A percentile compares a stretch with the other conserved stretches of the same genome.
Evolutionary conservation across 2,113 vertebrate species (phyloP).

Genomic region (Zonotrichia leucophrys): DNA sequence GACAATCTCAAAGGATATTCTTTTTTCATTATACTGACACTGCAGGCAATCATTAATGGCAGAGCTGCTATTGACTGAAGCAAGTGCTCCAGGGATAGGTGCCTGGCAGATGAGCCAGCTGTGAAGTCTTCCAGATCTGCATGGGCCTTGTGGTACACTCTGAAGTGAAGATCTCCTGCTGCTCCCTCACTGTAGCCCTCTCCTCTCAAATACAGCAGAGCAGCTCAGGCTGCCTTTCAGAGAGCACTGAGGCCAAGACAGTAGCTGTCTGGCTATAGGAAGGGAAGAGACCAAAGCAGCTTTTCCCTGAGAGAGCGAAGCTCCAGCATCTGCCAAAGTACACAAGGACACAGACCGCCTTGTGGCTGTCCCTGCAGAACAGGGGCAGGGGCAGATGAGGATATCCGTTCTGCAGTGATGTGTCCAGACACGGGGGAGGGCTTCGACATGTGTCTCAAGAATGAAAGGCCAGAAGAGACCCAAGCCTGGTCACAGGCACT

Average conservation of each 20-base stretch:
- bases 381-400: not conserved
- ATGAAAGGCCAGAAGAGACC: not conserved
- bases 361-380: not conserved
- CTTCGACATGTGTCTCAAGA: not conserved
- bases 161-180: not conserved
- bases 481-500: not conserved
- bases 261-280: not conserved
- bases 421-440: not conserved
- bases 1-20: not conserved
- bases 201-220: not conserved
- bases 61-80: not conserved
- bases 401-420: not conserved
- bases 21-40: not conserved
- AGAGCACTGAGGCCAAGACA: not conserved
- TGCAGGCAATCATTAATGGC: not conserved
- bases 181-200: not conserved
- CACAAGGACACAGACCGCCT: not conserved
- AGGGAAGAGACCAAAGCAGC: not conserved
- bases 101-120: not conserved
- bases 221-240: not conserved
- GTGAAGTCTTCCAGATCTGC: not conserved
- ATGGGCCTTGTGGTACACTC: not conserved
- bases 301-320: not conserved
- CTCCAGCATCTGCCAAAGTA: conserved; percentile 18
- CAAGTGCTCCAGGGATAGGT: no score